These are phyloP conservation scores for Phalacrocorax carbo DNA, from an alignment of 2,113 vertebrate genomes.

Conservation along the genomic window DNA sequence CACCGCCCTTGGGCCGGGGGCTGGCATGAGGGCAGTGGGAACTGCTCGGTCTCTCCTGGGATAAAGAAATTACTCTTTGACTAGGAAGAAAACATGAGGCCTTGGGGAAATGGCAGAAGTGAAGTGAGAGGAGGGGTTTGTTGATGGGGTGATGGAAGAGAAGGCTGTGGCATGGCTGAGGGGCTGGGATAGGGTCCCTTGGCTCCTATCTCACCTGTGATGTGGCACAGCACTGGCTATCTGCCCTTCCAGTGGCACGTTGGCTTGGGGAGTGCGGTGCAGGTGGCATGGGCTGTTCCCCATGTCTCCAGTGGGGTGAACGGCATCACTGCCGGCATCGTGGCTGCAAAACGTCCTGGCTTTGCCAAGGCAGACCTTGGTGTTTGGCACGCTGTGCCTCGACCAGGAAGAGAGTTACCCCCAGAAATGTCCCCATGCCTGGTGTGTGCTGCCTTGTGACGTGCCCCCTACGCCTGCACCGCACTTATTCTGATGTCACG, in stretches of 20 bases:
- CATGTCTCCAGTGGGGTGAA: background rate
- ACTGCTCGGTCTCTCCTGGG: background rate
- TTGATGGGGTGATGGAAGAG: background rate
- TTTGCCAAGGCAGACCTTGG: background rate
- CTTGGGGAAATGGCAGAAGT: background rate
- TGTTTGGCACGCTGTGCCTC: background rate
- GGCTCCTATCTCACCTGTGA: background rate
- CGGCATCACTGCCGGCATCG: background rate
- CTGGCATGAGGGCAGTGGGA: background rate
- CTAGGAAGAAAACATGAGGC: background rate
- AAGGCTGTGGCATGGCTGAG: background rate
- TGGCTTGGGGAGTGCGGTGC: rapidly evolving
- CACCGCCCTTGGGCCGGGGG: background rate
- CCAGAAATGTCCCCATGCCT: background rate
- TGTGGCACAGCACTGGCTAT: background rate
- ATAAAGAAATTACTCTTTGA: no score
- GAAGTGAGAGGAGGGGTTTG: background rate
- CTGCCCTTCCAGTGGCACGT: background rate
- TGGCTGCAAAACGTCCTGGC: background rate
- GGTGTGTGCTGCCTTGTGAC: background rate
- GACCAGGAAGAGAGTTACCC: background rate
- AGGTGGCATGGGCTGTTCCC: rapidly evolving
- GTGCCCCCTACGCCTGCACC: rapidly evolving
- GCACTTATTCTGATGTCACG: no score
- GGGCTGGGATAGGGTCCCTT: background rate